Conservation (phyloP, 2,797 vertebrate genomes). For the Peromyscus attwateri region DNA sequence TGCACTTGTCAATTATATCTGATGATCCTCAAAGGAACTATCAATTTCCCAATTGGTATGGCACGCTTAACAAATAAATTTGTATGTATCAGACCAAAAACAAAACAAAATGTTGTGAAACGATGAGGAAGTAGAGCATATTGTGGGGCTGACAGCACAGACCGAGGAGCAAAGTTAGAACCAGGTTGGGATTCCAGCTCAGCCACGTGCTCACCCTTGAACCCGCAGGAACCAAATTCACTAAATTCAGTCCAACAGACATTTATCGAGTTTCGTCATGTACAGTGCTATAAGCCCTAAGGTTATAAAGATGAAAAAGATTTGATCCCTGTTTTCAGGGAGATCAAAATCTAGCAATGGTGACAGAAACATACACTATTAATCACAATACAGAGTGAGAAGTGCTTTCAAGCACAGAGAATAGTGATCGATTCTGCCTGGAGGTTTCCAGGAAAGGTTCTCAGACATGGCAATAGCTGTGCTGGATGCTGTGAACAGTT, state of each 20-base stretch:
- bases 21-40: slow-evolving; percentile 90
- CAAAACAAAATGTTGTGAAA: slow-evolving; percentile 54
- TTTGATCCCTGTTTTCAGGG: slow-evolving; percentile 75
- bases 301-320: slow-evolving; percentile 78
- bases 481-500: not conserved
- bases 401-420: slow-evolving; percentile 72
- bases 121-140: slow-evolving; percentile 65
- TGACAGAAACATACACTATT: slow-evolving; percentile 69
- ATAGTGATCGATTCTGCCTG: slow-evolving; percentile 74
- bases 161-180: not conserved
- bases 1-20: slow-evolving; percentile 90
- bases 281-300: slow-evolving; percentile 46
- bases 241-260: slow-evolving; percentile 63
- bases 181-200: slow-evolving; percentile 16
- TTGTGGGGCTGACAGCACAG: not conserved
- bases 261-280: slow-evolving; percentile 50
- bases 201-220: not conserved
- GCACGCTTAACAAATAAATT: slow-evolving; percentile 86
- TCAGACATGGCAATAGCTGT: slow-evolving; percentile 28
- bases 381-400: slow-evolving; percentile 74
- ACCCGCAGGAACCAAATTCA: slow-evolving; percentile 47
- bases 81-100: slow-evolving; percentile 55
- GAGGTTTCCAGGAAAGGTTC: slow-evolving; percentile 74
- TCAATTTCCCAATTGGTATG: slow-evolving; percentile 85
- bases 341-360: slow-evolving; percentile 76